These are phyloP conservation scores for Anolis sagrei DNA, from an alignment of 2,113 vertebrate species.

Conservation along the genomic window DNA sequence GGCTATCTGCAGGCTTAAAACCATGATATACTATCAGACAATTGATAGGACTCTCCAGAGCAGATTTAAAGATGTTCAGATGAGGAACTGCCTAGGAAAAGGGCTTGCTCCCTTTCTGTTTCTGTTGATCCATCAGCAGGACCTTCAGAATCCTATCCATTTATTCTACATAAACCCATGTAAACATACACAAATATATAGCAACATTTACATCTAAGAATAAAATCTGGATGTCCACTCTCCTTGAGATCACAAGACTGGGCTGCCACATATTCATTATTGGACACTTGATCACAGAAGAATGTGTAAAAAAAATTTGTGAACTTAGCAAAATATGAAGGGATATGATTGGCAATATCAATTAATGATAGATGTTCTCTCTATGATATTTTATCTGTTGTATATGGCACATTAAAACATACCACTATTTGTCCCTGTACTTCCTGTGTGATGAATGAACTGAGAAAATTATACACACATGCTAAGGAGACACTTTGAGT, in stretches of 20 bases:
- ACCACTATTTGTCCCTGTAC: neutral
- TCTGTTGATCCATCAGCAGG: too few relatives aligned
- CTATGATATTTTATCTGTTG: neutral
- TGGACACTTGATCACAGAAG: neutral
- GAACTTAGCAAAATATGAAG: neutral
- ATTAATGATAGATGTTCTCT: neutral
- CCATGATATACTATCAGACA: too few relatives aligned
- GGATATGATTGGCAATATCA: neutral
- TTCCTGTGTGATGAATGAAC: neutral
- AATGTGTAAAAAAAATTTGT: neutral
- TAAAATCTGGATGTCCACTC: neutral
- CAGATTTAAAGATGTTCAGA: too few relatives aligned
- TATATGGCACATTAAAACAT: neutral
- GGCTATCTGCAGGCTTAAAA: too few relatives aligned
- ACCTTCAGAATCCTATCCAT: too few relatives aligned
- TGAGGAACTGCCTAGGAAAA: too few relatives aligned
- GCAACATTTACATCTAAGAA: too few relatives aligned
- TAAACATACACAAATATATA: too few relatives aligned
- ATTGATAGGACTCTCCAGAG: too few relatives aligned
- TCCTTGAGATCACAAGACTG: neutral
- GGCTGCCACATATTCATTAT: neutral
- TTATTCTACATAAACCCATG: too few relatives aligned
- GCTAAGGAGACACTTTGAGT: too few relatives aligned
- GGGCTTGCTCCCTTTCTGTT: too few relatives aligned
- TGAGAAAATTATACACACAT: neutral